Evolutionary conservation across 2,888 invertebrate genomes (phyloP).

Genomic region (Protophormia terraenovae): DNA sequence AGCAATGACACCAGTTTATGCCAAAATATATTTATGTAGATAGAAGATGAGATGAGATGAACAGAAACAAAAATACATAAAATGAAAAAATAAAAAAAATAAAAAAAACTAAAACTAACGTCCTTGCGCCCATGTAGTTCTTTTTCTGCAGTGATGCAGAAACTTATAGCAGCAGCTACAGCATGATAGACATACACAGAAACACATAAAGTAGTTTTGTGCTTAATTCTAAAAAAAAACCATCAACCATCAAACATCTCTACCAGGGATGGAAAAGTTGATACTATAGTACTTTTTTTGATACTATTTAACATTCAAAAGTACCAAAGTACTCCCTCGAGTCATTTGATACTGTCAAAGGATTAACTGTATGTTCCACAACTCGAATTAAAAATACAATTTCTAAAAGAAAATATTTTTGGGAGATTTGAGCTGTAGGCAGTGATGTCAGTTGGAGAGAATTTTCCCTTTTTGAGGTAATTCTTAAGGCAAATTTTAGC

Average conservation of each 20-base stretch:
- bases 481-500: too few species aligned
- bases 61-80: background rate
- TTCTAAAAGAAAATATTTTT: too few species aligned
- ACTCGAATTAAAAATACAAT: too few species aligned
- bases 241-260: background rate
- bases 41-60: background rate
- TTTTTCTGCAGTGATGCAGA: slow-evolving; percentile 22
- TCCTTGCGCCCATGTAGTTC: slow-evolving; percentile 20
- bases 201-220: slow-evolving; percentile 13
- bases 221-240: background rate
- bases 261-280: too few species aligned
- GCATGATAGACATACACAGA: background rate
- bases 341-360: too few species aligned
- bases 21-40: background rate
- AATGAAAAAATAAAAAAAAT: background rate
- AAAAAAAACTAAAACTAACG: background rate
- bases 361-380: too few species aligned
- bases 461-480: too few species aligned
- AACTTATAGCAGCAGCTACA: background rate
- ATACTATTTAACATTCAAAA: too few species aligned
- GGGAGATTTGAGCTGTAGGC: too few species aligned
- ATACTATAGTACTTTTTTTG: too few species aligned
- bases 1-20: slow-evolving; percentile 43
- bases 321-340: too few species aligned
- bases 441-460: too few species aligned